Evolutionary conservation across 2,888 invertebrate genomes (phyloP).

Genomic region (Unio pictorum): DNA sequence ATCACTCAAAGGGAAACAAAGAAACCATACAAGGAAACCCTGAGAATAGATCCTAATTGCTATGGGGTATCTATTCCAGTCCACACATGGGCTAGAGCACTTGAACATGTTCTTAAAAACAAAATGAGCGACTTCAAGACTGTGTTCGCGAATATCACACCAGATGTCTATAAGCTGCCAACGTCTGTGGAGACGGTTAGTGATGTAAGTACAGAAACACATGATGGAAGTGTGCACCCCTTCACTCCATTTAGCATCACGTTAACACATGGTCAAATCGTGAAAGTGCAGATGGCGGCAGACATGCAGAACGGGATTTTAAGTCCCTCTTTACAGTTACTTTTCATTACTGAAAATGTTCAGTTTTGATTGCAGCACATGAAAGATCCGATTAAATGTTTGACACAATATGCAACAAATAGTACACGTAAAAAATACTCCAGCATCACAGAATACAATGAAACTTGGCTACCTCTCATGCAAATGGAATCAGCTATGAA

Average conservation of each 20-base stretch:
- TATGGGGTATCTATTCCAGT: background rate
- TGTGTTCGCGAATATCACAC: too few species aligned
- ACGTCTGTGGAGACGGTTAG: background rate
- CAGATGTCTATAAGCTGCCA: background rate
- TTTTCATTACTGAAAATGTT: constrained; percentile 25
- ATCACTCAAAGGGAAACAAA: constrained; percentile 7
- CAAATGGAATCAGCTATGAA: constrained; percentile 31
- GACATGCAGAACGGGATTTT: constrained; percentile 20
- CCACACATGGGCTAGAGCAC: background rate
- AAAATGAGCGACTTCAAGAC: background rate
- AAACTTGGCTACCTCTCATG: constrained; percentile 28
- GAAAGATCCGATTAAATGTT: constrained; percentile 19
- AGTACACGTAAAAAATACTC: constrained; percentile 14
- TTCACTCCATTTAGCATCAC: constrained; percentile 8
- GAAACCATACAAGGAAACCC: constrained; percentile 7
- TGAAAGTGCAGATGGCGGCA: constrained; percentile 26
- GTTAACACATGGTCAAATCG: constrained; percentile 19
- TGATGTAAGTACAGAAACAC: constrained; percentile 8
- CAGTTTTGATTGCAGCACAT: constrained; percentile 27
- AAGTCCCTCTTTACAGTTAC: constrained; percentile 16
- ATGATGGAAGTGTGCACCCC: background rate
- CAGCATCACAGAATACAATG: constrained; percentile 16
- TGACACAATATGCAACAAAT: constrained; percentile 22
- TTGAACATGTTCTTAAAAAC: background rate
- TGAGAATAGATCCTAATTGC: background rate